Evolutionary conservation across 2,888 invertebrate species (phyloP), one percentile per base, ranked within the genome.

Genomic region (Morpho helenor): DNA sequence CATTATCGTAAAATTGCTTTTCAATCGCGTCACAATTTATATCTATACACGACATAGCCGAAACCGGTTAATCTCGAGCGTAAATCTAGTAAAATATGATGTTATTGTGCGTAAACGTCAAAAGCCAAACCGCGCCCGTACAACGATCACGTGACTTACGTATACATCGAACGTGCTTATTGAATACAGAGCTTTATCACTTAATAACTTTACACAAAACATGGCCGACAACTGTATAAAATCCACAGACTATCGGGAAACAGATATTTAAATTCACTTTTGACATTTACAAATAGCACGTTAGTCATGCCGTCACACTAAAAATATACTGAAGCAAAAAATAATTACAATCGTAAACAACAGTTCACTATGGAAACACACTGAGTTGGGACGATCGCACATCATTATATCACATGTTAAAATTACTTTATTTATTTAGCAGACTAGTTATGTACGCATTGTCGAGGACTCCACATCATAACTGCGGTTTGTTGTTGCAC

Each of bases 271-370:
- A 77, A 81, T 78, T 73, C 79, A 82, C 86, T 84, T 84, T 85
- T 81, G 84, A 87, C 89, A 85, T 87, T 87, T 84, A 84, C 87
- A 82, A 78, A 79, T 80, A 80, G 74, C 87, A 85, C 88, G 89
- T 87, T 85, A 80, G 75, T 75, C 87, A 76, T 86, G 80, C 73
- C 74, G 80, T 77, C 75, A 73, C 80, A 84, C 86, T 84, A 84
- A 84, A 82, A 82, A 84, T 86, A 87, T 78, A 88, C 88, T 88
- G 87, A 83, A 77, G 77, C 79, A 70, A 69, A 76, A 82, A 76
- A 82, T 84, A 80, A 85, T 87, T 87, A 88, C 88, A 83, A 88
- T 87, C 77, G 88, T 87, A 76, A 84, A 82, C 87, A 88, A 87
- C 79, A 80, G 76, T 82, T 87, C 83, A 73, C 77, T 78, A 76